phyloP scores from a whole-genome alignment of 2,888 invertebrate genomes.

The Clusia tigrina region DNA sequence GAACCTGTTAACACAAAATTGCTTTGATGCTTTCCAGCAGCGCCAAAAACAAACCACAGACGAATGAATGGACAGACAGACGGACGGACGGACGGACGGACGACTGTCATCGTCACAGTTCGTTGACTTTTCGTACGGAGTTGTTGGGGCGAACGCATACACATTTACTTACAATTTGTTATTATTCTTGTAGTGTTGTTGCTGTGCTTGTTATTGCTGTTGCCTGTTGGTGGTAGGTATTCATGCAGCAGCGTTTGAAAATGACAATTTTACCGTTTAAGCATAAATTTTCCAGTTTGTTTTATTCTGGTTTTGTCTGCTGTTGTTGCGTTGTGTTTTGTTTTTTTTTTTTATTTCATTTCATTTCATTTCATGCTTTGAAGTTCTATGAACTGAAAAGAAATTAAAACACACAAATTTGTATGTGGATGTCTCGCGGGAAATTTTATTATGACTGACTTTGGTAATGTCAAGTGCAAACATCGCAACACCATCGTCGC shows the following conservation, averaged over 20 bases:
- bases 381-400: neutral
- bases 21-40: too few relatives aligned
- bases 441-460: conserved; percentile 55
- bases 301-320: too few relatives aligned
- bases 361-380: neutral
- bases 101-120: neutral
- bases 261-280: neutral
- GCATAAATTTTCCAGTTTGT: too few relatives aligned
- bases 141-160: too few relatives aligned
- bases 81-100: too few relatives aligned
- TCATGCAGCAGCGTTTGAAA: neutral
- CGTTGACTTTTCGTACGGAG: neutral
- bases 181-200: too few relatives aligned
- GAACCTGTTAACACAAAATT: too few relatives aligned
- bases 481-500: conserved; percentile 37
- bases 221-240: neutral
- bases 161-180: too few relatives aligned
- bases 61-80: too few relatives aligned
- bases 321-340: too few relatives aligned
- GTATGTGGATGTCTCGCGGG: conserved; percentile 42
- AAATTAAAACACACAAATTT: conserved; percentile 12
- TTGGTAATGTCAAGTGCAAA: conserved; percentile 58
- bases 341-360: too few relatives aligned
- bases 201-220: neutral
- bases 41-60: too few relatives aligned